Evolutionary conservation across 2,113 vertebrate genomes (phyloP).

Genomic region (Cettia cetti): DNA sequence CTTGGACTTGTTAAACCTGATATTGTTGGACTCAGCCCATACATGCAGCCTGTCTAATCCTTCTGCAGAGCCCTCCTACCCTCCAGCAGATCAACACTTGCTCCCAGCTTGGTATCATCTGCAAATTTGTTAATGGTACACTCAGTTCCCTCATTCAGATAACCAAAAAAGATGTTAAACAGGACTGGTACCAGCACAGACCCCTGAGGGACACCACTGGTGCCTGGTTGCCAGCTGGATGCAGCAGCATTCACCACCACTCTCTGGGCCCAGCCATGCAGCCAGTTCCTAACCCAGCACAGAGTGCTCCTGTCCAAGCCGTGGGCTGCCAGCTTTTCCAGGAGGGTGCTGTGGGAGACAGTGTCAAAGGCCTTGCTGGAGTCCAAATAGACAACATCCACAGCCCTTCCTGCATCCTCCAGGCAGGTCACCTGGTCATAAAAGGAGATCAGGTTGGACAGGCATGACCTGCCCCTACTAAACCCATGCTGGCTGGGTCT

Average conservation of each 20-base stretch:
- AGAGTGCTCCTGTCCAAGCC: neutral
- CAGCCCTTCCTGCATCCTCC: neutral
- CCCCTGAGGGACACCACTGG: neutral
- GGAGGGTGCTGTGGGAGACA: neutral
- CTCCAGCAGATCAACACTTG: neutral
- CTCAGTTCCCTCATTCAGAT: neutral
- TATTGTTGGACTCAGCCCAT: neutral
- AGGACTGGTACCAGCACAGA: neutral
- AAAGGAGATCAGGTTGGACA: neutral
- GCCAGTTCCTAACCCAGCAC: neutral
- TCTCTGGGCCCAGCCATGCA: rapidly evolving
- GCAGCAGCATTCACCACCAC: rapidly evolving
- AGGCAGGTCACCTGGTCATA: rapidly evolving
- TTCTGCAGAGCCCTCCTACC: neutral
- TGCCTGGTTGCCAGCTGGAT: neutral
- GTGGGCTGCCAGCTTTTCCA: neutral
- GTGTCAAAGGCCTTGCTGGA: neutral
- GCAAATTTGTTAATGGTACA: neutral
- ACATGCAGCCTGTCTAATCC: neutral
- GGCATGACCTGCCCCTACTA: rapidly evolving
- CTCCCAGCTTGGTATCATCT: neutral
- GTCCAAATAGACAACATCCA: neutral
- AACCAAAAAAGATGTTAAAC: neutral
- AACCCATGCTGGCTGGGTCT: rapidly evolving
- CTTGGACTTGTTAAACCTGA: neutral